phyloP scores from a whole-genome alignment of 2,797 vertebrate genomes.

The Sebastes itinus region DNA sequence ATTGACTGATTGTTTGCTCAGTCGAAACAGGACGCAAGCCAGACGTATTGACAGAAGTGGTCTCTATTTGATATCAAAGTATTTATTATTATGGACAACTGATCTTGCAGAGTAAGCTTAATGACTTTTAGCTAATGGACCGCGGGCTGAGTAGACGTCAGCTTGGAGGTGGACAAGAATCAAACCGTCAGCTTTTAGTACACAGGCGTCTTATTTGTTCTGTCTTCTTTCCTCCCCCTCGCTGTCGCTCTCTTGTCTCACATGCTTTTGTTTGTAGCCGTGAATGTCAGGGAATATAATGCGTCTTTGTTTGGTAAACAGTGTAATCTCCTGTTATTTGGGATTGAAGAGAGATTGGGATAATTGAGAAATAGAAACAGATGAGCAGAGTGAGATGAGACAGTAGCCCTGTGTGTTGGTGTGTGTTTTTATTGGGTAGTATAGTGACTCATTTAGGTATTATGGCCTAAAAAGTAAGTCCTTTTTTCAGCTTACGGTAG shows the following conservation, averaged over 20 bases:
- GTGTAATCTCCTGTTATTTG: slow-evolving; percentile 11
- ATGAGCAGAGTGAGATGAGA: neutral
- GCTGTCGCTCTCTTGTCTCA: slow-evolving; percentile 7
- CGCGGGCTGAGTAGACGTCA: slow-evolving; percentile 25
- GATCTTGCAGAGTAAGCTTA: slow-evolving; percentile 55
- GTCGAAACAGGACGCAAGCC: neutral
- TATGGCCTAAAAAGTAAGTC: neutral
- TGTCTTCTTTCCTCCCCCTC: neutral
- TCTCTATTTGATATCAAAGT: slow-evolving; percentile 43
- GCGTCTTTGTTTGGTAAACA: slow-evolving; percentile 40
- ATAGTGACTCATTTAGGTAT: neutral
- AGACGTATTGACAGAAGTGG: slow-evolving; percentile 12
- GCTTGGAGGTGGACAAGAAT: slow-evolving; percentile 47
- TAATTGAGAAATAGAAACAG: neutral
- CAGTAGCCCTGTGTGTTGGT: neutral
- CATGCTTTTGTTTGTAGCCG: slow-evolving; percentile 25
- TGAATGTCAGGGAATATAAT: slow-evolving; percentile 34
- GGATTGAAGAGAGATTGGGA: neutral
- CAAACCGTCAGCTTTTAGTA: slow-evolving; percentile 46
- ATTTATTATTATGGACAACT: slow-evolving; percentile 37
- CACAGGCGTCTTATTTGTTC: slow-evolving; percentile 8
- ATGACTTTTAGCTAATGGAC: slow-evolving; percentile 64
- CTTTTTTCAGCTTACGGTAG: neutral
- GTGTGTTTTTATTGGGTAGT: neutral
- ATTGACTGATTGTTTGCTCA: slow-evolving; percentile 22